Base-by-base conservation (phyloP, 2,888 invertebrate species). In the Notocelia uddmanniana region DNA sequence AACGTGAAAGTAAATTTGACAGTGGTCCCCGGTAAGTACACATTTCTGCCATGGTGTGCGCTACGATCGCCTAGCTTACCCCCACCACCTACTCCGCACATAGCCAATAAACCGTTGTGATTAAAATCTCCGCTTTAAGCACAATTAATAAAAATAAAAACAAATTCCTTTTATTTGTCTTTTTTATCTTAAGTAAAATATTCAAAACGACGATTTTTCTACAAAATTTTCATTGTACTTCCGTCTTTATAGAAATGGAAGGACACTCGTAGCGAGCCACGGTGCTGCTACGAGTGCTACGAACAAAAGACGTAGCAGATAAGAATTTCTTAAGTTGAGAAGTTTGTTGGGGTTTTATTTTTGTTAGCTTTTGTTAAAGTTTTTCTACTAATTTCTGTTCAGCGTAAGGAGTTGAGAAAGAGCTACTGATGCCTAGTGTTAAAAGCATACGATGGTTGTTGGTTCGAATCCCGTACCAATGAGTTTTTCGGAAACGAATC, bases 71-170 rank as follows among this genome's bases (percentile, higher is more conserved):
- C n/a, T n/a, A n/a, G n/a, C n/a, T n/a, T n/a, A n/a, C n/a, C n/a
- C n/a, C n/a, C n/a, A n/a, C n/a, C n/a, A n/a, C n/a, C n/a, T n/a
- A n/a, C n/a, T n/a, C n/a, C n/a, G n/a, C n/a, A n/a, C n/a, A n/a
- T n/a, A n/a, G n/a, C n/a, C n/a, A n/a, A n/a, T n/a, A n/a, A n/a
- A n/a, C n/a, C 48, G 13, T 15, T 54, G 19, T 64, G 52, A 64
- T 64, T 37, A 64, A 64, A 52, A 54, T 64, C 37, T 54, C 52
- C 9, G 26, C n/a, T 37, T 54, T 63, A 63, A 54, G 64, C 64
- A 54, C 64, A 64, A 64, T 64, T 64, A 64, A 37, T 64, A 64
- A 64, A 64, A 64, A 64, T 52, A 64, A 54, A 52, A 64, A 34
- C 50, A 11, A n/a, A 21, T 26, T 55, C 15, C 31, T 64, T 64